phyloP scores from a whole-genome alignment of 2,113 vertebrate genomes.

The Ornithorhynchus anatinus region DNA sequence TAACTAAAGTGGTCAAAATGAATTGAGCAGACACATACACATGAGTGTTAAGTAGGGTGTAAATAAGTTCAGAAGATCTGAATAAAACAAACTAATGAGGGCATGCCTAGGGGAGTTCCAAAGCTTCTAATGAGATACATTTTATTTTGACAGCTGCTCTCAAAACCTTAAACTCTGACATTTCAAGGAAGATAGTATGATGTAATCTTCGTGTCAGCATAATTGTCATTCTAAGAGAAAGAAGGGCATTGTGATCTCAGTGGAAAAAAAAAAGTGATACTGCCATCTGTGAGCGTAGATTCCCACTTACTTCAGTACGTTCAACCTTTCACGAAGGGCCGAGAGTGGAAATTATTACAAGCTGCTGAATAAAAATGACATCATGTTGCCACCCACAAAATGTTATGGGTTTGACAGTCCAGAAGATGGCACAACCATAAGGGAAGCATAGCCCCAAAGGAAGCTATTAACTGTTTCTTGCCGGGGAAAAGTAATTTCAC shows the following conservation, averaged over 20 bases:
- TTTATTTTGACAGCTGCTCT: constrained; percentile 72
- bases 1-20: too few relatives aligned
- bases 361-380: constrained; percentile 61
- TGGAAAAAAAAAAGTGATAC: constrained; percentile 60
- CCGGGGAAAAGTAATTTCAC: not conserved
- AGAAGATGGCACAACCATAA: constrained; percentile 31
- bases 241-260: constrained; percentile 62
- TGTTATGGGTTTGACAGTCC: constrained; percentile 30
- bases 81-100: constrained; percentile 7
- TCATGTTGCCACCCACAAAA: constrained; percentile 72
- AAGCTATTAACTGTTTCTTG: not conserved
- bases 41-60: too few relatives aligned
- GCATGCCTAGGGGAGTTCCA: constrained; percentile 27
- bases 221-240: constrained; percentile 67
- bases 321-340: constrained; percentile 48
- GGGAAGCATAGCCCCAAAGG: constrained; percentile 19
- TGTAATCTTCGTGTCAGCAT: constrained; percentile 67
- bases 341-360: constrained; percentile 71
- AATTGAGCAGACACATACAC: too few relatives aligned
- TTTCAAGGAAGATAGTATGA: constrained; percentile 56
- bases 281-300: constrained; percentile 53
- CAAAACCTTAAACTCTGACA: constrained; percentile 34
- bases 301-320: constrained; percentile 54
- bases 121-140: constrained; percentile 23
- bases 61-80: too few relatives aligned